Percentiles rank a stretch among this genome's conserved stretches.
phyloP scores from a whole-genome alignment of 1,140 invertebrate genomes.

The Halesus radiatus region DNA sequence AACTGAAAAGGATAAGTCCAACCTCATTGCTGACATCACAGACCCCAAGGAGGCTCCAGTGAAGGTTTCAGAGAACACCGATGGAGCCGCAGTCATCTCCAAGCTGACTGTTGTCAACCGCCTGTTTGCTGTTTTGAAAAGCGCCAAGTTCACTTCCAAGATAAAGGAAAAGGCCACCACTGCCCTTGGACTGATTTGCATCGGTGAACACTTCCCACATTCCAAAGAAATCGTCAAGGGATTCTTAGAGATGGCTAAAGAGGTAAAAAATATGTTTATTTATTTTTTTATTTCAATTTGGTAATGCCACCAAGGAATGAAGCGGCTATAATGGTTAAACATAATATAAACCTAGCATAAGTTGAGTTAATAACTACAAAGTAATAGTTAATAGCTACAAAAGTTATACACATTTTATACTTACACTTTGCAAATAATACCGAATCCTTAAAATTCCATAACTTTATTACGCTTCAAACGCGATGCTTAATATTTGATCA shows the following conservation, averaged over 20 bases:
- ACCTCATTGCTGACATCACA: conserved; percentile 45
- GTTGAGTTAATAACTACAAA: too few relatives aligned
- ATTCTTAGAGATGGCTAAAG: conserved; percentile 80
- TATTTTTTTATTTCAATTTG: neutral
- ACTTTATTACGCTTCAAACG: too few relatives aligned
- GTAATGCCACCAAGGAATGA: neutral
- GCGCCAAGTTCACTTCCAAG: conserved; percentile 75
- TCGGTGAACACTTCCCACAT: conserved; percentile 82
- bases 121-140: conserved; percentile 74
- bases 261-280: conserved; percentile 67
- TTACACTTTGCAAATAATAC: too few relatives aligned
- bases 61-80: conserved; percentile 56
- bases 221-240: conserved; percentile 78
- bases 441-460: too few relatives aligned
- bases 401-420: too few relatives aligned
- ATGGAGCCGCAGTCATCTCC: conserved; percentile 64
- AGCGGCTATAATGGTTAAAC: too few relatives aligned
- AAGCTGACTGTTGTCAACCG: conserved; percentile 72
- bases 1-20: conserved; percentile 63
- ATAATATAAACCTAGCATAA: too few relatives aligned
- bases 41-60: neutral
- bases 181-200: conserved; percentile 81
- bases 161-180: conserved; percentile 81
- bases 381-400: too few relatives aligned
- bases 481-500: too few relatives aligned